A percentile compares a stretch with the other conserved stretches of the same genome.
phyloP scores from a whole-genome alignment of 1,140 invertebrate genomes.

The Phortica variegata region DNA sequence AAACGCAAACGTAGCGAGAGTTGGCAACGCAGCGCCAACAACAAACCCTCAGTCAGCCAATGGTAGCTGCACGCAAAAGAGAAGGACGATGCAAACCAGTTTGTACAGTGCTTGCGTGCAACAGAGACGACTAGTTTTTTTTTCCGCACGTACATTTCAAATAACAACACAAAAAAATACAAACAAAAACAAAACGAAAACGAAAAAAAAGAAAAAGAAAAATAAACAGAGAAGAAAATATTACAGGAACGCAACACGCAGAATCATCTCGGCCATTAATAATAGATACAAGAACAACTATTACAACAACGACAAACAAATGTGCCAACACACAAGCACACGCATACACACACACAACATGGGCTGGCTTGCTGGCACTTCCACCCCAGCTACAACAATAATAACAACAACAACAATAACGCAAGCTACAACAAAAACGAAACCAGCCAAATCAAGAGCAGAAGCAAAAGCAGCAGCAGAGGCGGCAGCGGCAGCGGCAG shows the following conservation, averaged over 20 bases:
- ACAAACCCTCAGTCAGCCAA: no score
- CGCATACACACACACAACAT: no score
- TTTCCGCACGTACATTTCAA: no score
- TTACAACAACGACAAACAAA: background rate
- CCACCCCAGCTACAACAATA: background rate
- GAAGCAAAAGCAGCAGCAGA: background rate
- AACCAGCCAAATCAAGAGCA: no score
- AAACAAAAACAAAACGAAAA: background rate
- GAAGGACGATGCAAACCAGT: no score
- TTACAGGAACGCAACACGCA: constrained; percentile 8
- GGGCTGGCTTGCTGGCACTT: no score
- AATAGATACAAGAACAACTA: no score
- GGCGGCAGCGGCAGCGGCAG: background rate
- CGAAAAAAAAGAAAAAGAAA: background rate
- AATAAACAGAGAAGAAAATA: background rate
- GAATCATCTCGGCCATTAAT: constrained; percentile 13
- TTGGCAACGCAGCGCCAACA: constrained; percentile 30
- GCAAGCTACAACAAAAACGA: no score
- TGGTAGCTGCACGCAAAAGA: no score
- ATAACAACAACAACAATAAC: background rate
- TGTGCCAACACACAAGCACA: background rate
- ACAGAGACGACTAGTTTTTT: no score
- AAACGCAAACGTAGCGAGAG: constrained; percentile 4
- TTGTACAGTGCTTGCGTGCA: no score
- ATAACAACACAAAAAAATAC: background rate